Percentiles rank a stretch among this genome's conserved stretches.
Conservation (phyloP, 1,140 invertebrate species). For the Popillia japonica region DNA sequence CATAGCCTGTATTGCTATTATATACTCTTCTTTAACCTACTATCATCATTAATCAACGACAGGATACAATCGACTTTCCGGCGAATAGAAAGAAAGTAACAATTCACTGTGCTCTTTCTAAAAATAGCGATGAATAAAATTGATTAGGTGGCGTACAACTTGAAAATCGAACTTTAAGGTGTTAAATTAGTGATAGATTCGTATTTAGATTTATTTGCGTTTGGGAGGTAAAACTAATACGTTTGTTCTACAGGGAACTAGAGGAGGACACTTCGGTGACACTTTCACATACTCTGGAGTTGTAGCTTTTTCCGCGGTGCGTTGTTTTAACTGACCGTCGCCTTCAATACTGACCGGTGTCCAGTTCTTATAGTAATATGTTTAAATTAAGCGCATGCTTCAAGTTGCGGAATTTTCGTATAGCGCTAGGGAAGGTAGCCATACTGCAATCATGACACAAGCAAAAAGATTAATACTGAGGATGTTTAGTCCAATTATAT, state of each 20-base stretch:
- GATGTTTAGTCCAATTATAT: no score
- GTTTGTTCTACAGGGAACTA: not conserved
- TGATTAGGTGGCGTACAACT: not conserved
- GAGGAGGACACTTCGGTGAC: not conserved
- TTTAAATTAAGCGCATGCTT: slow-evolving; percentile 15
- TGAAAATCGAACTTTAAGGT: not conserved
- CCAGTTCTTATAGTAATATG: not conserved
- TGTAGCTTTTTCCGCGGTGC: not conserved
- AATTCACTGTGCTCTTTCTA: not conserved
- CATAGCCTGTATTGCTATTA: not conserved
- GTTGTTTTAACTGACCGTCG: slow-evolving; percentile 9
- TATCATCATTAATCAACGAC: not conserved
- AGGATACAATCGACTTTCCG: slow-evolving; percentile 7
- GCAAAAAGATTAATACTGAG: no score
- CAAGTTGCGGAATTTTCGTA: slow-evolving; percentile 4
- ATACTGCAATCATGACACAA: no score
- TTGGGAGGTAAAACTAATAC: not conserved
- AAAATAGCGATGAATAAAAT: slow-evolving; percentile 12
- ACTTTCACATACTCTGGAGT: not conserved
- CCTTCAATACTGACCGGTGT: not conserved
- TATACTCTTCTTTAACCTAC: not conserved
- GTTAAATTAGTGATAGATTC: not conserved
- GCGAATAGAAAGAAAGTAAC: slow-evolving; percentile 3
- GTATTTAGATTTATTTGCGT: not conserved
- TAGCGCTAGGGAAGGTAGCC: not conserved